Percentiles rank a stretch among this genome's conserved stretches.
phyloP scores from a whole-genome alignment of 2,113 vertebrate genomes.

The Ptilorrhoa leucosticta region DNA sequence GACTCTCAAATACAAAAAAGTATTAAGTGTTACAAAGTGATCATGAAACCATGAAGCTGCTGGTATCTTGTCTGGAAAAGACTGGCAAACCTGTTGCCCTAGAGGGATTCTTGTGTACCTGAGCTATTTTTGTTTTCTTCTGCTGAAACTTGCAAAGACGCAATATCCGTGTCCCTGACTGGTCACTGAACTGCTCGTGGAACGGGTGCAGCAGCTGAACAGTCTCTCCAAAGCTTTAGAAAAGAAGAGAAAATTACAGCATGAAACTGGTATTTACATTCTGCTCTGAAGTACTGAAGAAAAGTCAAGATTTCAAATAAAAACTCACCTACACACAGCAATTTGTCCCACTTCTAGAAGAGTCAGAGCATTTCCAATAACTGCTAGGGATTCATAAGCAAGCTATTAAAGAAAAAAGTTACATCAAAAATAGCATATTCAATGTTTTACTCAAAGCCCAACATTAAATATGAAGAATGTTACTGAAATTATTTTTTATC shows the following conservation, averaged over 20 bases:
- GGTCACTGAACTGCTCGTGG: slow-evolving; percentile 91
- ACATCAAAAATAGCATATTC: not conserved
- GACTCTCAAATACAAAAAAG: not conserved
- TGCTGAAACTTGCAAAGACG: slow-evolving; percentile 94
- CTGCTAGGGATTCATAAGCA: slow-evolving; percentile 94
- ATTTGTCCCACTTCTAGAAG: slow-evolving; percentile 95
- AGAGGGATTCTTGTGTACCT: slow-evolving; percentile 71
- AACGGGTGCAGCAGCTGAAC: slow-evolving; percentile 94
- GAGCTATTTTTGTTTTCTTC: slow-evolving; percentile 96
- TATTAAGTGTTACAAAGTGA: not conserved
- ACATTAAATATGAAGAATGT: not conserved
- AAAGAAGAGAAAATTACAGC: not conserved
- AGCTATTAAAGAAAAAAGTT: slow-evolving; percentile 72
- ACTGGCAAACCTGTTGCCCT: not conserved
- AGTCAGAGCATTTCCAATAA: slow-evolving; percentile 91
- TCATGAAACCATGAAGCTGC: not conserved
- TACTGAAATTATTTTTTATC: not conserved
- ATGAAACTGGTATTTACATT: not conserved
- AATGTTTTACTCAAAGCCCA: not conserved
- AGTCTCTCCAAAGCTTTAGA: slow-evolving; percentile 89
- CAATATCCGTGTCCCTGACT: slow-evolving; percentile 87
- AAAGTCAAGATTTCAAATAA: not conserved
- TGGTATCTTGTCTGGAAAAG: not conserved
- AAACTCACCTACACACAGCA: slow-evolving; percentile 91
- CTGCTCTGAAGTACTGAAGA: not conserved